Evolutionary conservation across 2,113 vertebrate genomes (phyloP), one percentile per base, ranked within the genome.

Genomic region (Lophotis ruficrista): DNA sequence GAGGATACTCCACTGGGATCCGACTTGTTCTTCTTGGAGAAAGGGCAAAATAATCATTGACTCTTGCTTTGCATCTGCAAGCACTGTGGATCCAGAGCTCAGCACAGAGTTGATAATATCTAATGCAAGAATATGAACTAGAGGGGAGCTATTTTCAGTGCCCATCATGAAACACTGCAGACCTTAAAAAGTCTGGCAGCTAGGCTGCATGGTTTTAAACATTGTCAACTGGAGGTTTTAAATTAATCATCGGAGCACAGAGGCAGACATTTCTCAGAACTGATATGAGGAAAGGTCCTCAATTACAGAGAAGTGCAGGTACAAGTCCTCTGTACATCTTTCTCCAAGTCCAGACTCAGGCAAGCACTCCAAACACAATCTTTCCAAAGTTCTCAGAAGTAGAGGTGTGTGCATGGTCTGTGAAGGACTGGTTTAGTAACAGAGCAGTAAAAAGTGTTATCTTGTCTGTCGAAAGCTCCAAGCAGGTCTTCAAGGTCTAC

Each of bases 401-500:
- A 21, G 35, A 70, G 58, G 14, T 11, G 2, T 64, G 62, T 60
- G 50, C 38, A 56, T 47, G 43, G 4, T 62, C 56, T 91, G 38
- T 75, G 87, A 85, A 56, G 88, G 72, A 58, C 79, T 91, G 68
- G 35, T 31, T n/a, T 84, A 60, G 65, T 23, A 66, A 66, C 35
- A 87, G 58, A 69, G 38, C 38, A 82, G 15, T 48, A 50, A 72
- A 87, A 96, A 81, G n/a, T 53, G 13, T 41, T 85, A 5, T 64
- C 68, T 56, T 66, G 65, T 31, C 83, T 61, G 54, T 45, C 8
- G 0, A 68, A 37, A 45, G 60, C 72, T 90, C 79, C 9, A 7
- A 84, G 14, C 64, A 64, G 76, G 65, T 96, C 86, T 84, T 80
- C 70, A 88, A 94, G 78, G 75, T 94, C 80, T 97, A 78, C 83